phyloP scores from a whole-genome alignment of 2,113 vertebrate species.

The Camelus bactrianus region DNA sequence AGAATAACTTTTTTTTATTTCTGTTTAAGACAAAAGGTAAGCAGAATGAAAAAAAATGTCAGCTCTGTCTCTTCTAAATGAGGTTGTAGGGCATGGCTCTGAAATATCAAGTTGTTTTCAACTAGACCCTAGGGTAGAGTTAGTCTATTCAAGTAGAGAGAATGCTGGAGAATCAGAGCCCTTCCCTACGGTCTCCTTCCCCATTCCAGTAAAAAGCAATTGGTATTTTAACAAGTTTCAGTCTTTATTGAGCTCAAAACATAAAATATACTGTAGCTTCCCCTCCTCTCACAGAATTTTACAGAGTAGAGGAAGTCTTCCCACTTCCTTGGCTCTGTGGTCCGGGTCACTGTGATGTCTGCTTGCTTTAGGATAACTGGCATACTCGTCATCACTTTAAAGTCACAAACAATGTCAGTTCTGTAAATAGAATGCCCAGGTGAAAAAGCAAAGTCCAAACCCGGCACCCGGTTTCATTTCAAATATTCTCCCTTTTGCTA shows the following conservation, averaged over 20 bases:
- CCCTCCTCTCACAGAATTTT: not conserved
- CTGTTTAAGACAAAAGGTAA: not conserved
- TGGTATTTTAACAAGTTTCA: constrained; percentile 30
- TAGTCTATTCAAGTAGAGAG: not conserved
- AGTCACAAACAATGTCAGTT: not conserved
- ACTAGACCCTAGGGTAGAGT: not conserved
- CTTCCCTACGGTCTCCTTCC: not conserved
- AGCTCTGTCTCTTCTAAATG: not conserved
- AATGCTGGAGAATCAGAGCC: not conserved
- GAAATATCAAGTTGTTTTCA: not conserved
- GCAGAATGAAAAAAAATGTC: not conserved
- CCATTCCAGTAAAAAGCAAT: not conserved
- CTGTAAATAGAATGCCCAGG: not conserved
- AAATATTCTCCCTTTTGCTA: not conserved
- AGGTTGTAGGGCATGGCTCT: not conserved
- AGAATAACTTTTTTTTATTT: not conserved
- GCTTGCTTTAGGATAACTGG: not conserved
- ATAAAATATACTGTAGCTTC: not conserved
- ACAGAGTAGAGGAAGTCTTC: not conserved
- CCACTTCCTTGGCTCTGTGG: not conserved
- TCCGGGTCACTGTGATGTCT: not conserved
- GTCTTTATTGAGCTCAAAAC: not conserved
- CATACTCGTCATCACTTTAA: not conserved
- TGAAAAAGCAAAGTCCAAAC: not conserved
- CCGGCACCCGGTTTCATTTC: not conserved